These are phyloP conservation scores for Kradibia gibbosae DNA, from an alignment of 1,140 invertebrate species.

Conservation along the genomic window DNA sequence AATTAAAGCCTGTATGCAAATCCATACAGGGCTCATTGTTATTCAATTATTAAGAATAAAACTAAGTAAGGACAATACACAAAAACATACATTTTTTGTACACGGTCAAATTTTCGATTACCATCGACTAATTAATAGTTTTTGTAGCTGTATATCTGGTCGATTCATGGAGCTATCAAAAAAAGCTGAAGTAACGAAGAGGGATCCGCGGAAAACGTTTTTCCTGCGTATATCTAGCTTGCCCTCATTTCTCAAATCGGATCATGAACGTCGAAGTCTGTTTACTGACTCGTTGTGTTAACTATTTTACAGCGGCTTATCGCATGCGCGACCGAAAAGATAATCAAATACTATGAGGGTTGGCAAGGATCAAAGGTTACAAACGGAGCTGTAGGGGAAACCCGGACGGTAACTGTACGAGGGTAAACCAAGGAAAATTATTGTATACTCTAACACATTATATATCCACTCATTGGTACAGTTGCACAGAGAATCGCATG, in stretches of 20 bases:
- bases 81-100: background rate
- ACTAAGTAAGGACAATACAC: background rate
- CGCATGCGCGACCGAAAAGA: slow-evolving; percentile 3
- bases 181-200: background rate
- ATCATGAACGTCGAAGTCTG: background rate
- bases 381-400: background rate
- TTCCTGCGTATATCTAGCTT: background rate
- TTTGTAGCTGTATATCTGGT: background rate
- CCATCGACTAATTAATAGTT: background rate
- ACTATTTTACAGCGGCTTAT: slow-evolving; percentile 18
- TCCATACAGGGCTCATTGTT: background rate
- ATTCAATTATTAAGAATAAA: background rate
- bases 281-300: background rate
- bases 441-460: too few relatives aligned
- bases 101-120: background rate
- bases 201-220: background rate
- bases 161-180: background rate
- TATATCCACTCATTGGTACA: too few relatives aligned
- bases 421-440: background rate
- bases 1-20: background rate
- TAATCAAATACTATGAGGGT: slow-evolving; percentile 9
- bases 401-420: background rate
- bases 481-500: background rate
- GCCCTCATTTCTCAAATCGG: background rate
- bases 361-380: background rate